These are phyloP conservation scores for Marmota flaviventris DNA, from an alignment of 2,113 vertebrate species.

Conservation along the genomic window DNA sequence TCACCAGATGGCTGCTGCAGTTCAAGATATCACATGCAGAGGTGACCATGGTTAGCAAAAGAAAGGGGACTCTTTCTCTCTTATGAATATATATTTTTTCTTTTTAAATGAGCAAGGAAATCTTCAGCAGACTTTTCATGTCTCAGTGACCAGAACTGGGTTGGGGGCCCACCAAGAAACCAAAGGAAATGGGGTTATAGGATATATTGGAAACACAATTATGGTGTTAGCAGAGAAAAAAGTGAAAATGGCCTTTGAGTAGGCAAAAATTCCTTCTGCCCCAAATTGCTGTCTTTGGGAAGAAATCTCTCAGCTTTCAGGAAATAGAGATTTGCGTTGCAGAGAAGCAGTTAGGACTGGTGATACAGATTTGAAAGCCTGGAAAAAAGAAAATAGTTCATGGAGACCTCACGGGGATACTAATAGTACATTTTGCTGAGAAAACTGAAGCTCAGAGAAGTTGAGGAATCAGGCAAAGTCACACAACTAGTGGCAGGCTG, in stretches of 20 bases:
- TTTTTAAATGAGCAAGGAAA: background rate
- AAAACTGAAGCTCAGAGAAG: background rate
- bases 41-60: background rate
- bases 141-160: background rate
- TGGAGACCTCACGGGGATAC: background rate
- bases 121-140: background rate
- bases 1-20: background rate
- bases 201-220: background rate
- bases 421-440: background rate
- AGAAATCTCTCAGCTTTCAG: slow-evolving; percentile 31
- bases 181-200: background rate
- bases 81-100: background rate
- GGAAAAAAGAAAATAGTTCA: background rate
- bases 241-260: background rate
- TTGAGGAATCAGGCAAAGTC: background rate
- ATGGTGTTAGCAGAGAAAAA: background rate
- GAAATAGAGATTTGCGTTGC: background rate
- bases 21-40: background rate
- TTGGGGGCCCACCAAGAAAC: background rate
- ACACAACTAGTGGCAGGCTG: background rate
- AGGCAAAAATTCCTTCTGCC: background rate
- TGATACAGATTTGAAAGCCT: slow-evolving; percentile 27
- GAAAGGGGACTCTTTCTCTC: background rate
- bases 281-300: slow-evolving; percentile 27
- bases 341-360: background rate